Percentiles rank a stretch among this genome's conserved stretches.
Evolutionary conservation across 1,140 invertebrate species (phyloP).

Genomic region (Diabrotica undecimpunctata): DNA sequence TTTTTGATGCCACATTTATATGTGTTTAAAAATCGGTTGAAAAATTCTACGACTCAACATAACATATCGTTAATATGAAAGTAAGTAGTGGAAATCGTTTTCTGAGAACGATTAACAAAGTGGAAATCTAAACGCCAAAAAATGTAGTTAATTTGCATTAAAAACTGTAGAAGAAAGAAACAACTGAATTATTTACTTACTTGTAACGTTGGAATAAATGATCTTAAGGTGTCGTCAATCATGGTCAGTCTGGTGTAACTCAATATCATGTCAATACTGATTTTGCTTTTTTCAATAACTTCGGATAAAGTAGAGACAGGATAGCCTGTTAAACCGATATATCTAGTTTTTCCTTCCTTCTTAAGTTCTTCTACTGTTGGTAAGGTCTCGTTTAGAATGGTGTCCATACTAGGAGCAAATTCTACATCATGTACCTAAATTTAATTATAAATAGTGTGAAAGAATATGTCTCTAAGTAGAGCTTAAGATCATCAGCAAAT

Average conservation of each 20-base stretch:
- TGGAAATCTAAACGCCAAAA: too few relatives aligned
- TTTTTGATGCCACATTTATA: too few relatives aligned
- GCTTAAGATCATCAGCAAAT: too few relatives aligned
- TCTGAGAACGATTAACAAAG: too few relatives aligned
- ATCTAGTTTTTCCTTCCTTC: slow-evolving; percentile 71
- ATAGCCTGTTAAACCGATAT: slow-evolving; percentile 87
- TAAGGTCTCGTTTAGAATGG: slow-evolving; percentile 81
- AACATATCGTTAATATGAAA: too few relatives aligned
- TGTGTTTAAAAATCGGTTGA: too few relatives aligned
- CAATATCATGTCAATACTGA: slow-evolving; percentile 69
- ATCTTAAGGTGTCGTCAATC: slow-evolving; percentile 70
- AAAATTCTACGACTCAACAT: too few relatives aligned
- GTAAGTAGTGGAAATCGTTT: too few relatives aligned
- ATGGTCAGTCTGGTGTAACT: slow-evolving; percentile 77
- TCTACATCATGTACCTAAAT: slow-evolving; percentile 86
- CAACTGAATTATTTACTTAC: slow-evolving; percentile 52
- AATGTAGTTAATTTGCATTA: too few relatives aligned
- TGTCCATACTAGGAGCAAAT: slow-evolving; percentile 73
- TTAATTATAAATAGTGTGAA: slow-evolving; percentile 17
- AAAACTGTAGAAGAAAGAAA: too few relatives aligned
- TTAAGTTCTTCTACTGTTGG: slow-evolving; percentile 73
- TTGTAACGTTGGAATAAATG: slow-evolving; percentile 74
- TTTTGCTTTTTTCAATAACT: slow-evolving; percentile 63
- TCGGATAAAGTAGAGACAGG: slow-evolving; percentile 72
- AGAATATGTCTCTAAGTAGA: slow-evolving; percentile 4